Conservation (phyloP, 2,797 vertebrate genomes). For the Cetoscarus ocellatus region DNA sequence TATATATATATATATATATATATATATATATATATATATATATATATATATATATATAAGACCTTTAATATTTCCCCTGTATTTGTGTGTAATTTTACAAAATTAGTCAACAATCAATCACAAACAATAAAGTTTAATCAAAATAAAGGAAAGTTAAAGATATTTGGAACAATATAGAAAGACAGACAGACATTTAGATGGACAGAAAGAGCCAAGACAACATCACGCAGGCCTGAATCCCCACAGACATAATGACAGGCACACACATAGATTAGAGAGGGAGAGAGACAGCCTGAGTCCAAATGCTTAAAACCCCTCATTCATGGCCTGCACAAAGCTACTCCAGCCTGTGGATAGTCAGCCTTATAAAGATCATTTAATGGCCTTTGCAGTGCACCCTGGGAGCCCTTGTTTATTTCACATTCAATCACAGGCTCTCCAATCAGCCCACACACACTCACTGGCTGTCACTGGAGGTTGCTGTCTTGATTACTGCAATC, state of each 20-base stretch:
- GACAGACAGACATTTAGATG: background rate
- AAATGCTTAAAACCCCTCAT: slow-evolving; percentile 56
- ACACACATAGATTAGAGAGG: background rate
- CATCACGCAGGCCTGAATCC: background rate
- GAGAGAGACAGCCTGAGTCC: background rate
- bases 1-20: too few relatives aligned
- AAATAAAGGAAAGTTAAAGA: background rate
- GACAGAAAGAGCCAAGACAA: slow-evolving; percentile 1
- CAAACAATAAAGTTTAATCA: background rate
- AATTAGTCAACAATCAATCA: too few relatives aligned
- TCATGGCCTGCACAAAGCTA: slow-evolving; percentile 61
- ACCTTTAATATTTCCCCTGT: too few relatives aligned
- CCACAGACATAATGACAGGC: background rate
- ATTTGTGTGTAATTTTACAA: too few relatives aligned
- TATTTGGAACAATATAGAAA: background rate
- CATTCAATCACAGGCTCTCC: slow-evolving; percentile 75
- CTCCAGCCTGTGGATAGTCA: slow-evolving; percentile 68
- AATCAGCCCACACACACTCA: slow-evolving; percentile 69
- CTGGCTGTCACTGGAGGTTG: slow-evolving; percentile 65
- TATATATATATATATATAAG: too few relatives aligned
- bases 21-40: too few relatives aligned
- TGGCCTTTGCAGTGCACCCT: slow-evolving; percentile 64
- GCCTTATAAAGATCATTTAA: slow-evolving; percentile 78
- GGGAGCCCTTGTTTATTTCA: slow-evolving; percentile 80
- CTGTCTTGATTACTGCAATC: slow-evolving; percentile 73